Evolutionary conservation across 1,140 invertebrate genomes (phyloP).

Genomic region (Frieseomelitta varia): DNA sequence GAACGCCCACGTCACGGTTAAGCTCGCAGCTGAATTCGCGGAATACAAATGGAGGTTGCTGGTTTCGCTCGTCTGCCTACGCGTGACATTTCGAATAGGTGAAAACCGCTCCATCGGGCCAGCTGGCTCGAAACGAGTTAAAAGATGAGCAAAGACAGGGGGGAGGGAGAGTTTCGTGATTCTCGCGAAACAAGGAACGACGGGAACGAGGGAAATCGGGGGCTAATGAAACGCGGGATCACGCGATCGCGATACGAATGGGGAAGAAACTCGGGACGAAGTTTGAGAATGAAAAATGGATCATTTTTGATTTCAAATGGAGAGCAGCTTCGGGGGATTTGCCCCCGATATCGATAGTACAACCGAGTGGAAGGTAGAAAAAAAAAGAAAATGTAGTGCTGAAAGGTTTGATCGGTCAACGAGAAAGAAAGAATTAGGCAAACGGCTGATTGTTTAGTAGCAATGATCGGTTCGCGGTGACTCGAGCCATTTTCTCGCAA

Average conservation of each 20-base stretch:
- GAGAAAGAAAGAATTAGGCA: background rate
- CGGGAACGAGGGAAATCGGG: background rate
- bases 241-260: background rate
- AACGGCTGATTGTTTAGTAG: background rate
- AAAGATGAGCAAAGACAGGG: background rate
- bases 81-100: slow-evolving; percentile 20
- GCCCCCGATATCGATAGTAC: background rate
- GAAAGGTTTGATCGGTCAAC: background rate
- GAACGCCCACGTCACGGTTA: slow-evolving; percentile 16
- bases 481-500: slow-evolving; percentile 1
- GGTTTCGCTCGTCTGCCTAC: slow-evolving; percentile 3
- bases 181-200: background rate
- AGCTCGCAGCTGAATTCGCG: background rate
- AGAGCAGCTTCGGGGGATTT: background rate
- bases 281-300: background rate
- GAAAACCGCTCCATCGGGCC: background rate
- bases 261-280: background rate
- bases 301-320: background rate
- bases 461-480: background rate
- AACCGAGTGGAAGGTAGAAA: background rate
- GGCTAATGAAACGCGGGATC: background rate
- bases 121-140: background rate
- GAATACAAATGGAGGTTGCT: slow-evolving; percentile 14
- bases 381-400: background rate
- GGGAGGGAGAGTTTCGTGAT: too few species aligned